Percentiles rank a stretch among this genome's conserved stretches.
These are phyloP conservation scores for Dreissena polymorpha DNA, from an alignment of 1,140 invertebrate genomes.

Conservation along the genomic window DNA sequence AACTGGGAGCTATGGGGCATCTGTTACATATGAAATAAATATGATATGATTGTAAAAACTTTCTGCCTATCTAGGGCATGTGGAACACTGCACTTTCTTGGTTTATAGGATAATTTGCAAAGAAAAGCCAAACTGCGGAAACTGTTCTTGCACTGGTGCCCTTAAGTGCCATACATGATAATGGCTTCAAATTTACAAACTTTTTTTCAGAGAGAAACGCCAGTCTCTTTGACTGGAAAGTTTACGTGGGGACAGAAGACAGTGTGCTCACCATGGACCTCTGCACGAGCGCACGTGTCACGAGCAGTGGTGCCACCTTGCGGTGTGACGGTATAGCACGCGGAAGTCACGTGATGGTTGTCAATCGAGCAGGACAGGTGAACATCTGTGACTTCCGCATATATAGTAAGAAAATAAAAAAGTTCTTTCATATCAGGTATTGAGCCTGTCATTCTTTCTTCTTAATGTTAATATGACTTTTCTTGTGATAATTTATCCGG, in stretches of 20 bases:
- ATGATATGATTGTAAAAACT: slow-evolving; percentile 1
- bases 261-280: slow-evolving; percentile 26
- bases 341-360: slow-evolving; percentile 35
- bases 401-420: too few species aligned
- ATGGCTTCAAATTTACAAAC: neutral
- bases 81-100: neutral
- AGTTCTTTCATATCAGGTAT: neutral
- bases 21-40: neutral
- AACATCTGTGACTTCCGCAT: slow-evolving; percentile 20
- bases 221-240: slow-evolving; percentile 19
- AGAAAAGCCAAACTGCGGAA: neutral
- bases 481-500: too few species aligned
- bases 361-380: slow-evolving; percentile 30
- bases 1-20: neutral
- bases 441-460: too few species aligned
- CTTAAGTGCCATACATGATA: neutral
- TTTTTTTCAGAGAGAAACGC: neutral
- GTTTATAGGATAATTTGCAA: neutral
- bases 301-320: slow-evolving; percentile 6
- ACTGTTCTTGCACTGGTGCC: neutral
- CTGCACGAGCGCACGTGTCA: slow-evolving; percentile 22
- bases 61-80: neutral
- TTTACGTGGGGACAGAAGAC: slow-evolving; percentile 33
- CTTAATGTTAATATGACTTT: too few species aligned
- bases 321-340: slow-evolving; percentile 1